Base-by-base conservation (phyloP, 2,888 invertebrate genomes). In the Drosophila neutralis region DNA sequence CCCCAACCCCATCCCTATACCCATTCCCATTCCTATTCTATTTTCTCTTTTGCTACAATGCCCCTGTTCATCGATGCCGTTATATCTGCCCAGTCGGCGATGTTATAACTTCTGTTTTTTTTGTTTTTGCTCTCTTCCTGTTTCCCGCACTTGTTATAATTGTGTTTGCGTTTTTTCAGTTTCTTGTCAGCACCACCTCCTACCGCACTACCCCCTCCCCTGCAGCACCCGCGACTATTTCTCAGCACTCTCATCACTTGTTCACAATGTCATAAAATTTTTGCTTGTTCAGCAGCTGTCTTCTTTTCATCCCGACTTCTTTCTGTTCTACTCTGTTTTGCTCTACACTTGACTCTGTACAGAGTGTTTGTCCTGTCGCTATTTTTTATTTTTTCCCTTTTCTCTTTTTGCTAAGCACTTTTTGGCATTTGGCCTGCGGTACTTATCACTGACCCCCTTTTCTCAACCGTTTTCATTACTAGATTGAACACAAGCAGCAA, bases 111-210 rank as follows among this genome's bases (percentile, higher is more conserved):
- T 15, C 4, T 66, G 64, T 70, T 72, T 33, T 57, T 53, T 4
- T 29, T 10, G 57, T 65, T 57, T 62, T 71, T 71, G 36, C 45
- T 21, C 45, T 45, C 59, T 64, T 58, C 21, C 65, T 68, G 63
- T 68, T 85, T 62, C 71, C 85, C 82, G 80, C 87, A 87, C 85
- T 85, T 87, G 85, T 85, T 85, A 85, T 85, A 85, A 85, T 85
- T 85, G 85, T 85, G 85, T 85, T 85, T 85, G 85, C 85, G 79
- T 81, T 85, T 85, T 85, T 85, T 85, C 83, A 87, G 83, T 81
- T 81, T 59, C 76, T 73, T 69, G 56, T 63, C 54, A 40, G 48
- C 45, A 56, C 45, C 49, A 53, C 36, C 29, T 35, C 40, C 35
- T 33, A 1, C n/a, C 10, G 18, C 4, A 3, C 27, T 21, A n/a